These are phyloP conservation scores for Microplitis mediator DNA, from an alignment of 1,140 invertebrate species.

Conservation along the genomic window DNA sequence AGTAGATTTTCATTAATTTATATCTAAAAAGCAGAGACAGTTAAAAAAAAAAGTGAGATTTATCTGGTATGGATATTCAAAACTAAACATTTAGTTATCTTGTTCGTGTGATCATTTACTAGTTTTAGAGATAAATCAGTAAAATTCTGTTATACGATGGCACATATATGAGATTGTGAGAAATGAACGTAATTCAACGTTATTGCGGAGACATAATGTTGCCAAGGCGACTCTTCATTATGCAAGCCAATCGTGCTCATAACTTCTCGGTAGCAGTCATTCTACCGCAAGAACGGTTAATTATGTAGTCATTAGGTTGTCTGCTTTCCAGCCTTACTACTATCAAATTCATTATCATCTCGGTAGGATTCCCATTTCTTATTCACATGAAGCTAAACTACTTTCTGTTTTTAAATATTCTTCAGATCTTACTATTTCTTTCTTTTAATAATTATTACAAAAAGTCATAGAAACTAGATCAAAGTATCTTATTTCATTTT, in stretches of 20 bases:
- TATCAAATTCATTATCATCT: neutral
- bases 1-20: too few species aligned
- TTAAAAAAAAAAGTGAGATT: too few species aligned
- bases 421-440: neutral
- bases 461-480: too few species aligned
- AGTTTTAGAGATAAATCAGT: too few species aligned
- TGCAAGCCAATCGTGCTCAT: conserved; percentile 38
- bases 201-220: conserved; percentile 31
- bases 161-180: neutral
- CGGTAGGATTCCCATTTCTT: neutral
- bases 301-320: conserved; percentile 21
- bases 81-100: too few species aligned
- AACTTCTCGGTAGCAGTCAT: conserved; percentile 35
- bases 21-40: too few species aligned
- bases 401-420: neutral
- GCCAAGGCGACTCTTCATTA: conserved; percentile 33
- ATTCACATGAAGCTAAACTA: neutral
- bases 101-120: too few species aligned
- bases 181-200: conserved; percentile 28
- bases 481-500: too few species aligned
- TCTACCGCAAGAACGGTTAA: conserved; percentile 25
- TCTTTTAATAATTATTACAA: neutral
- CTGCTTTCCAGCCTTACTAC: neutral
- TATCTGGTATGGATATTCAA: too few species aligned
- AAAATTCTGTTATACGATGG: neutral